Conservation (phyloP, 2,113 vertebrate species). For the Notiomystis cincta region DNA sequence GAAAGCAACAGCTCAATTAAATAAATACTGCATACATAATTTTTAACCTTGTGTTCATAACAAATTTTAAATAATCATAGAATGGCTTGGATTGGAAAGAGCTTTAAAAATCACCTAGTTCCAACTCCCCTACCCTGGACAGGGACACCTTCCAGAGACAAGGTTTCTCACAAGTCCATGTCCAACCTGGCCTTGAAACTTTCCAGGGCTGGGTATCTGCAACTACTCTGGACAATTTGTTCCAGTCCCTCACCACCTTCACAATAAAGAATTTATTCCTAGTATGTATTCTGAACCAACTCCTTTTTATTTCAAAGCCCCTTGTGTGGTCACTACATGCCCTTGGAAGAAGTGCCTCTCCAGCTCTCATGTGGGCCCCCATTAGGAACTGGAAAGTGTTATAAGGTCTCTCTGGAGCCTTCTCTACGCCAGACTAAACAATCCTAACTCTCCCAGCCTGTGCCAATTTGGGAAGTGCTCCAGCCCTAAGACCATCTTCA, state of each 20-base stretch:
- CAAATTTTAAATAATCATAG: background rate
- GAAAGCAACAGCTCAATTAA: background rate
- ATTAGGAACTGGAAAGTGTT: background rate
- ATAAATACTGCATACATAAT: background rate
- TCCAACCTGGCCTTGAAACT: background rate
- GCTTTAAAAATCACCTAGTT: background rate
- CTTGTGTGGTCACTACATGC: background rate
- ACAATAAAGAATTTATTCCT: background rate
- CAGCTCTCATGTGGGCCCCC: background rate
- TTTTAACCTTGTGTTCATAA: background rate
- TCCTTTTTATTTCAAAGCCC: background rate
- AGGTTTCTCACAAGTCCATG: background rate
- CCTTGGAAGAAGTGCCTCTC: background rate
- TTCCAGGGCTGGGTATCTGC: background rate
- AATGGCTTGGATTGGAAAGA: background rate
- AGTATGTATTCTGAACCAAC: background rate
- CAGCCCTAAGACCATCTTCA: background rate
- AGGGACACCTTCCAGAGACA: background rate
- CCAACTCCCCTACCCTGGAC: fast-evolving
- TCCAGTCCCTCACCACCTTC: background rate
- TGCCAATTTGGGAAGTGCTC: fast-evolving
- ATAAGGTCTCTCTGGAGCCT: background rate
- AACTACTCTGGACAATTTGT: background rate
- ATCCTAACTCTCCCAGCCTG: background rate
- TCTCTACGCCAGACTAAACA: background rate